Evolutionary conservation across 2,113 vertebrate species (phyloP).

Genomic region (Lichenostomus cassidix): DNA sequence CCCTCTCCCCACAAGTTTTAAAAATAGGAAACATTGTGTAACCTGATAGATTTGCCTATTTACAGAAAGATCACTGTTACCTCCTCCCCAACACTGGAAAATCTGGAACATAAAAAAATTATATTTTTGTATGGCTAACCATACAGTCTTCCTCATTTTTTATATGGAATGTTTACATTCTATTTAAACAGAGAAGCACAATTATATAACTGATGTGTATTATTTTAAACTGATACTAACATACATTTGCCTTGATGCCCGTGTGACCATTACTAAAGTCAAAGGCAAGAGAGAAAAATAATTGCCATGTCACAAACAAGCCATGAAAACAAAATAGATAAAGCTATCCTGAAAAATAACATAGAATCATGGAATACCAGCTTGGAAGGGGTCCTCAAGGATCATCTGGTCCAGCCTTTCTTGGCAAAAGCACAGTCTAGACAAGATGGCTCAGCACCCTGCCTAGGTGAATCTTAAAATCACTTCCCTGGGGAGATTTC

Average conservation of each 20-base stretch:
- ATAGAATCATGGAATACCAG: background rate
- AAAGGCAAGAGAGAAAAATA: background rate
- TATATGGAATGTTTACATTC: background rate
- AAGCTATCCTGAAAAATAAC: background rate
- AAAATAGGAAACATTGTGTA: background rate
- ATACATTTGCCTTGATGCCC: background rate
- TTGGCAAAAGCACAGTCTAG: background rate
- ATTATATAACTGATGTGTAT: background rate
- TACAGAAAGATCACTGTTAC: background rate
- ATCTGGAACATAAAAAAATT: background rate
- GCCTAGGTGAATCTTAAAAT: background rate
- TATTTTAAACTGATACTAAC: background rate
- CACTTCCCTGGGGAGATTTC: background rate
- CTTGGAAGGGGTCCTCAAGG: background rate
- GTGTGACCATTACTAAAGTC: background rate
- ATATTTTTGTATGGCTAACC: background rate
- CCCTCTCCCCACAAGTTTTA: background rate
- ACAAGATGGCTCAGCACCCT: background rate
- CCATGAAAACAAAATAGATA: background rate
- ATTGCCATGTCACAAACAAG: background rate
- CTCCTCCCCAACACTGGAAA: background rate
- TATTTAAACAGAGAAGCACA: background rate
- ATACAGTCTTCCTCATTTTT: background rate
- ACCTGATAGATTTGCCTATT: background rate
- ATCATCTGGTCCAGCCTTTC: background rate